Percentiles rank a stretch among this genome's conserved stretches.
Evolutionary conservation across 64 coral and sea anemone genomes (phyloP).

Genomic region (Orbicella faveolata): DNA sequence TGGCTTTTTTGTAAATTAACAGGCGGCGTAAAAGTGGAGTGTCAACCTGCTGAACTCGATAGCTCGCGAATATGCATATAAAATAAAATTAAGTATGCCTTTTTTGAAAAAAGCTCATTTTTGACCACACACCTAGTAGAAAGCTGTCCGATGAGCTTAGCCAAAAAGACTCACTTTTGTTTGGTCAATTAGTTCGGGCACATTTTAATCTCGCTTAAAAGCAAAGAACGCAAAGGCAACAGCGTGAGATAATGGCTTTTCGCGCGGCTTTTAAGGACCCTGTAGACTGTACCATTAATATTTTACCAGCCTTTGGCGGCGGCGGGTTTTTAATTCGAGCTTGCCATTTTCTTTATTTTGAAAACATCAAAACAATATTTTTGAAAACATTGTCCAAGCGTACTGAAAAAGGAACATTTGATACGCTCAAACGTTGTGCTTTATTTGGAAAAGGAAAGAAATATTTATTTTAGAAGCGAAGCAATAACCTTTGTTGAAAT

Average conservation of each 20-base stretch:
- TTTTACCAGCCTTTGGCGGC: background rate
- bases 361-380: background rate
- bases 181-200: background rate
- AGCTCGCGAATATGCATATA: background rate
- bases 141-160: background rate
- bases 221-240: background rate
- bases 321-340: background rate
- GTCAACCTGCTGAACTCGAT: background rate
- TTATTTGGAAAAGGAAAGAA: background rate
- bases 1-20: background rate
- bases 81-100: background rate
- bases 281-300: background rate
- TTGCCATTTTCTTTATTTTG: background rate
- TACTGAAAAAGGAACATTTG: background rate
- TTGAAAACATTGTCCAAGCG: background rate
- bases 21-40: background rate
- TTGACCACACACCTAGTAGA: background rate
- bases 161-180: background rate
- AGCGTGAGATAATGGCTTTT: background rate
- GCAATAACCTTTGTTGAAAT: background rate
- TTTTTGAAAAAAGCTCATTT: background rate
- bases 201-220: background rate
- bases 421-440: background rate
- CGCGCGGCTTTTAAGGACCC: background rate
- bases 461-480: background rate